Evolutionary conservation across 2,888 invertebrate genomes (phyloP).

Genomic region (Andricus curvator): DNA sequence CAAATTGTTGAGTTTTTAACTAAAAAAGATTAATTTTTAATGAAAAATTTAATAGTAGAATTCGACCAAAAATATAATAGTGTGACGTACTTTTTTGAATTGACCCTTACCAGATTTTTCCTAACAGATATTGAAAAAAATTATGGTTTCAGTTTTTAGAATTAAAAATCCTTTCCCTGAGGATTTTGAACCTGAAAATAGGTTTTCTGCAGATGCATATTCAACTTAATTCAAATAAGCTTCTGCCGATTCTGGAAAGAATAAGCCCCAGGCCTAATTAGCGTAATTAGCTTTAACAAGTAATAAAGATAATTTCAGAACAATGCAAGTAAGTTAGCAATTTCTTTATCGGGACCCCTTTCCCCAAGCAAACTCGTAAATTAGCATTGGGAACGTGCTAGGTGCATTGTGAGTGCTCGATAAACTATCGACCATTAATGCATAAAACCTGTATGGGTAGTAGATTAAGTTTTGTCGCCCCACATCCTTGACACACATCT

Average conservation of each 20-base stretch:
- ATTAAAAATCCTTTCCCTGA: background rate
- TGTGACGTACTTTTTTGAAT: too few species aligned
- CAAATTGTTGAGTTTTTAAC: too few species aligned
- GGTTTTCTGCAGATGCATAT: background rate
- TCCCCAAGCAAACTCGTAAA: background rate
- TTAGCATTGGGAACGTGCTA: conserved; percentile 25
- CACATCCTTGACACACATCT: conserved; percentile 40
- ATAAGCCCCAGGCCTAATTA: background rate
- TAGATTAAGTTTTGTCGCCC: conserved; percentile 32
- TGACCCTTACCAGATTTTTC: background rate
- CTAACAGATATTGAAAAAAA: background rate
- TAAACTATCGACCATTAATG: conserved; percentile 37
- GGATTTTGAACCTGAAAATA: background rate
- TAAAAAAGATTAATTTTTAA: too few species aligned
- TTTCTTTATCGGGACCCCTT: conserved; percentile 9
- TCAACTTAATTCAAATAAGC: background rate
- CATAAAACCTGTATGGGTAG: conserved; percentile 12
- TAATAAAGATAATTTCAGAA: conserved; percentile 21
- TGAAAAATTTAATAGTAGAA: too few species aligned
- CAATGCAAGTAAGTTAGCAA: conserved; percentile 29
- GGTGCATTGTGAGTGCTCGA: conserved; percentile 15
- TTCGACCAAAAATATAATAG: too few species aligned
- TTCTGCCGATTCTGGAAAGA: conserved; percentile 1
- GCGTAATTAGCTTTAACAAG: conserved; percentile 11
- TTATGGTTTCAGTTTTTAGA: background rate